Evolutionary conservation across 2,113 vertebrate genomes (phyloP), one percentile per base, ranked within the genome.

Genomic region (Poecile atricapillus): DNA sequence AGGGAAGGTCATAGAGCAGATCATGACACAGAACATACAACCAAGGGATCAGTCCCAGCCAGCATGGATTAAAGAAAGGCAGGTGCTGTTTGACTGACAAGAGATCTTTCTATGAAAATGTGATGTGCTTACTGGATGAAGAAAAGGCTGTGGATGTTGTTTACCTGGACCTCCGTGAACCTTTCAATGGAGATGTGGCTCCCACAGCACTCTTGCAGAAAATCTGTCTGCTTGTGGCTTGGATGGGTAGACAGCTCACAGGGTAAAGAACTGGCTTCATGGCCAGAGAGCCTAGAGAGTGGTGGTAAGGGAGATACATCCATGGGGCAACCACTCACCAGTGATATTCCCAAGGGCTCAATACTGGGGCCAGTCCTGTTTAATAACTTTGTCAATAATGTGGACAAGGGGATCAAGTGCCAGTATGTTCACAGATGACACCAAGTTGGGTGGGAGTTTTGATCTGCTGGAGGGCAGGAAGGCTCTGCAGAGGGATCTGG

Each of bases 171-270:
- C 56, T 50, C 43, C 65, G 18, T 13, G 50, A 50, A 58, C 18
- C 5, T 56, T 43, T 50, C 13, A 56, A 31, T 23, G 33, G 43
- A 43, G 43, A 14, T 43, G 35, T 73, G 14, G 21, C 10, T 73
- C 8, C 43, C 50, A 49, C 27, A 64, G 21, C 25, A 88, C 25
- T 64, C 21, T 88, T 41, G 25, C 15, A n/a, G 50, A 73, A 39
- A 64, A 80, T 56, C 25, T 43, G 5, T 41, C 35, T 56, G 8
- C 11, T 28, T 10, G 16, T n/a, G 15, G 35, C 30, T 73, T 73
- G 31, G 31, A 27, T 0, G 0, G 24, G 25, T 9, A 11, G 25
- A 73, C 18, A 64, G 11, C 10, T 55, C 23, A 18, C 10, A 49
- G 25, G 5, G 31, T 35, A 27, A 49, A 71, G 71, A 49, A 10